A percentile compares a stretch with the other conserved stretches of the same genome.
These are phyloP conservation scores for Batillaria attramentaria DNA, from an alignment of 1,140 invertebrate genomes.

Conservation along the genomic window DNA sequence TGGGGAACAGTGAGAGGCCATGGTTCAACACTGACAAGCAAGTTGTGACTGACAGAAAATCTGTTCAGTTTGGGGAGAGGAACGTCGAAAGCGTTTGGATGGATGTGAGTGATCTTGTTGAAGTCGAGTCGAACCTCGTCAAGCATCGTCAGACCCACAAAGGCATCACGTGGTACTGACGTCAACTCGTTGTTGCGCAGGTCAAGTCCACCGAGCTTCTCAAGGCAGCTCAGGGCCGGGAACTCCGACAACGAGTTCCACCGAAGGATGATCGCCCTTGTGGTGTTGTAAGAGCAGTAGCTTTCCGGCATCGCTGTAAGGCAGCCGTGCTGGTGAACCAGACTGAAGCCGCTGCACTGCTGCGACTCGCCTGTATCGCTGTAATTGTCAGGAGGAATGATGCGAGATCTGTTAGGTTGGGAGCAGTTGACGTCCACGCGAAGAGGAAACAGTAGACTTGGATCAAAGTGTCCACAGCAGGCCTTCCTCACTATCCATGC, in stretches of 20 bases:
- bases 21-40: background rate
- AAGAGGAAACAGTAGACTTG: no score
- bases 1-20: background rate
- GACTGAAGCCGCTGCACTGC: background rate
- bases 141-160: background rate
- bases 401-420: no score
- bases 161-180: background rate
- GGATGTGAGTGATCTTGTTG: constrained; percentile 1
- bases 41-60: background rate
- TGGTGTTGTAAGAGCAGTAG: background rate
- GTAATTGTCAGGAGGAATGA: no score
- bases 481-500: no score
- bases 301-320: background rate
- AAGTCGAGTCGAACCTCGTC: background rate
- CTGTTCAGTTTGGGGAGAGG: background rate
- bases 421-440: no score
- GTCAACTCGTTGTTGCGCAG: background rate
- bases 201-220: background rate
- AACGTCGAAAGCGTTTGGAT: background rate
- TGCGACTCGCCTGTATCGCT: no score
- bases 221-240: background rate
- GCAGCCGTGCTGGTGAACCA: background rate
- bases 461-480: no score
- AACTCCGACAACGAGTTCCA: background rate
- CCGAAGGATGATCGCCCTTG: background rate